Evolutionary conservation across 1,140 invertebrate species (phyloP).

Genomic region (Cydia pomonella): DNA sequence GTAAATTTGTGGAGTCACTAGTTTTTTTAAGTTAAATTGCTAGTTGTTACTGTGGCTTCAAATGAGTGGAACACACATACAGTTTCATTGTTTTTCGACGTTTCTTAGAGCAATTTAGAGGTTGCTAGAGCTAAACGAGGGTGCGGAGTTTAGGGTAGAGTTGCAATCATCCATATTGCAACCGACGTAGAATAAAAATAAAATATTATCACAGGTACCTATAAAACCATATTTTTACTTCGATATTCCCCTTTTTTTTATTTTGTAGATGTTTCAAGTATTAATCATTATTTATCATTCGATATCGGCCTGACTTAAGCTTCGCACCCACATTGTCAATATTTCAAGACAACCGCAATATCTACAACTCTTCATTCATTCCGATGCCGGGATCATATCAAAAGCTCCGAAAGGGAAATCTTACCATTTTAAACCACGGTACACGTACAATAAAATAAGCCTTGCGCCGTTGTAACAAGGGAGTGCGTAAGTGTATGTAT

Average conservation of each 20-base stretch:
- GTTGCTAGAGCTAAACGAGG: no score
- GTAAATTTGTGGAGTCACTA: slow-evolving; percentile 21
- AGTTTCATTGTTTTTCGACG: not conserved
- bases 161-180: no score
- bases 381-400: slow-evolving; percentile 25
- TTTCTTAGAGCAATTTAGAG: not conserved
- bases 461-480: slow-evolving; percentile 38
- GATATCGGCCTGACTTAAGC: not conserved
- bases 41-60: slow-evolving; percentile 35
- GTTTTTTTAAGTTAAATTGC: not conserved
- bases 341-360: slow-evolving; percentile 36
- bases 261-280: not conserved
- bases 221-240: no score
- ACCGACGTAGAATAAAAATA: no score
- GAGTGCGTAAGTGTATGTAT: not conserved
- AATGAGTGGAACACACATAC: not conserved
- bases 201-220: no score
- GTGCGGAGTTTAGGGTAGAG: no score
- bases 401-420: slow-evolving; percentile 29
- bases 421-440: not conserved
- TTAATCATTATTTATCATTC: not conserved
- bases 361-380: slow-evolving; percentile 28
- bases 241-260: no score
- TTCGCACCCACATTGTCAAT: slow-evolving; percentile 38
- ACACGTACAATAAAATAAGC: slow-evolving; percentile 37